Base-by-base conservation (phyloP, 2,888 invertebrate genomes). In the Pediacus dermestoides region DNA sequence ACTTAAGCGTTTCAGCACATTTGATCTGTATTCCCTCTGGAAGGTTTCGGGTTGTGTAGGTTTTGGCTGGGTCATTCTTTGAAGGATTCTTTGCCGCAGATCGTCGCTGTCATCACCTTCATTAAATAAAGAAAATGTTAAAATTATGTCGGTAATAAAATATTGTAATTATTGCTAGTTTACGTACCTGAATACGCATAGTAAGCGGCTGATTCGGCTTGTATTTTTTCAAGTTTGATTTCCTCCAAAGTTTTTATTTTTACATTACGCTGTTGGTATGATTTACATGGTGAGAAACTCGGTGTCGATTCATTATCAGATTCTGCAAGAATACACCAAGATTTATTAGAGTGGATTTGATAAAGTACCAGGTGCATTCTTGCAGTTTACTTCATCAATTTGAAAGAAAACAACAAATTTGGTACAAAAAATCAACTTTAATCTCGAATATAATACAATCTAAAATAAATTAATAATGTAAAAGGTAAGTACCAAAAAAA, bases 231-330 rank as follows among this genome's bases (percentile, higher is more conserved):
- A 34, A 85, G 70, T 28, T 79, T 74, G 46, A 81, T 74, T 52
- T 85, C 77, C 63, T 85, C 85, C 61, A 81, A 74, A 0, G 81
- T 80, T 71, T 83, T 82, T 44, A 76, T 70, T 47, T 71, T 64
- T 26, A 67, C 69, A 13, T 57, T 51, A 45, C 71, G 41, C 27
- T 69, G 66, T 58, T 74, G 73, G 44, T 71, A 71, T 31, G 55
- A 54, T 67, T 74, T 75, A 44, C 61, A 61, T 43, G 82, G 82
- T 49, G 79, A 78, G 39, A 72, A 71, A 18, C 81, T 77, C 14
- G 81, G 78, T 53, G 74, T 76, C 66, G 82, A 82, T 74, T 85
- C 85, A 68, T 75, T 81, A 75, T 85, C 84, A 60, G 85, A 84
- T 71, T 85, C 85, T 85, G 81, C 75, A 82, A 82, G 78, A 74